Evolutionary conservation across 2,797 vertebrate genomes (phyloP).

Genomic region (Sitta carolinensis): DNA sequence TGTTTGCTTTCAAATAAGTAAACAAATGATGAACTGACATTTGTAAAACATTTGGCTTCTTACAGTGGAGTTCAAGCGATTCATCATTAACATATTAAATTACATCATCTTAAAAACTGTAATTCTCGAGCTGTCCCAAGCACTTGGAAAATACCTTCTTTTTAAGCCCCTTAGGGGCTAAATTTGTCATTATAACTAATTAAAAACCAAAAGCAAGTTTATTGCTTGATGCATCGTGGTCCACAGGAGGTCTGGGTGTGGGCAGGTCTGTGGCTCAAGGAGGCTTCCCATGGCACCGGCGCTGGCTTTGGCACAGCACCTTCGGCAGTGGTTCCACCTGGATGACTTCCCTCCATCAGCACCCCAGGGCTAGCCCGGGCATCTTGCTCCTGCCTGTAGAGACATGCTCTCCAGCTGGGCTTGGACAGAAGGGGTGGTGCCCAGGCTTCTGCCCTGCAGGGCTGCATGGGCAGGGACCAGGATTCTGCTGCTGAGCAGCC

Average conservation of each 20-base stretch:
- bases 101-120: neutral
- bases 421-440: neutral
- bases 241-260: neutral
- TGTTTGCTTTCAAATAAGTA: slow-evolving; percentile 13
- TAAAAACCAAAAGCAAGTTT: neutral
- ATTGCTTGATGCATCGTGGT: neutral
- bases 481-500: neutral
- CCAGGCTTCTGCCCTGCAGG: fast-evolving
- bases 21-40: neutral
- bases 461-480: neutral
- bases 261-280: neutral
- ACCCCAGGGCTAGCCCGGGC: neutral
- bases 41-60: neutral
- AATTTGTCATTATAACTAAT: neutral
- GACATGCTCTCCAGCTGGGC: neutral
- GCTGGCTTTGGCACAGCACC: neutral
- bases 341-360: neutral
- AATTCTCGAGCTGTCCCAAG: neutral
- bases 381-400: neutral
- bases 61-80: neutral
- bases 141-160: neutral
- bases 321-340: neutral
- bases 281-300: fast-evolving
- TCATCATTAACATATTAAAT: neutral
- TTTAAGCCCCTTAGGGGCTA: neutral